Evolutionary conservation across 2,888 invertebrate species (phyloP), one percentile per base, ranked within the genome.

Genomic region (Pachydiplax longipennis): DNA sequence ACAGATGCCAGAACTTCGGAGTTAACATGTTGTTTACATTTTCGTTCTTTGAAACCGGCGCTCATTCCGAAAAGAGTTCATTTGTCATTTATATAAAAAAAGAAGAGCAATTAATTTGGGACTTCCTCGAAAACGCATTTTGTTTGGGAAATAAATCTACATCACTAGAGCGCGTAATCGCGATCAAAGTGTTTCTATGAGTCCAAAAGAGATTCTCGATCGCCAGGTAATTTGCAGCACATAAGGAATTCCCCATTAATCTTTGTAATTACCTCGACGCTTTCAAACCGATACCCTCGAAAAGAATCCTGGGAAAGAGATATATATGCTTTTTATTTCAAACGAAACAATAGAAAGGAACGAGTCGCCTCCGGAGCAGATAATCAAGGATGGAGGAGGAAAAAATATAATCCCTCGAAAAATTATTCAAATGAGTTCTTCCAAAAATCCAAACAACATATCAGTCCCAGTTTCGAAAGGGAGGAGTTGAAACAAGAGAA

Each of bases 391-490:
- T 37, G 37, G 37, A 35, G 61, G 40, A 87, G 61, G 31, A 87
- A 87, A 87, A 87, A 61, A 25, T 22, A 61, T 87, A 87, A 87
- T 37, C 37, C 61, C 5, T 18, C 87, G 35, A 83, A 87, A 87
- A 87, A 87, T 25, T 87, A 87, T 87, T 87, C 87, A 87, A 87
- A 87, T 87, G 87, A 61, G 37, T 58, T 87, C 87, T 15, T 37
- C 87, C 87, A 53, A 37, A 87, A 87, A 37, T 61, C 87, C 87
- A 87, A 87, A 87, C 87, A 87, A 87, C 87, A 87, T 87, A 87
- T 87, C 87, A 87, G 87, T 87, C 40, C 87, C 87, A 87, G 35
- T 87, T 87, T 65, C 37, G 35, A 31, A 35, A 8, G n/a, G 5
- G 61, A 10, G 35, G 31, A 15, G 83, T 15, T 15, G 44, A 40